phyloP scores from a whole-genome alignment of 2,113 vertebrate genomes.

The Ammospiza caudacuta region DNA sequence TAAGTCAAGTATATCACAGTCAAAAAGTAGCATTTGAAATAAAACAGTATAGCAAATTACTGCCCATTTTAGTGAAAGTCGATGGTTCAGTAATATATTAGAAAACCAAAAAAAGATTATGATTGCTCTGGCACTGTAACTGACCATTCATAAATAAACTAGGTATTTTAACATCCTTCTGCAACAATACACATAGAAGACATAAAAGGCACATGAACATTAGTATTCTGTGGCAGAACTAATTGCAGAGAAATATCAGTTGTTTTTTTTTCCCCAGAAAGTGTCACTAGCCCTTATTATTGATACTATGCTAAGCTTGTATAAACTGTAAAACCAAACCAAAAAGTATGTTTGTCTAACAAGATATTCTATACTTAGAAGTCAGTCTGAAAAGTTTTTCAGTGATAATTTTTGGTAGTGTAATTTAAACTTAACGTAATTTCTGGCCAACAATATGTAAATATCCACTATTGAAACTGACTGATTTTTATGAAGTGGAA shows the following conservation, averaged over 20 bases:
- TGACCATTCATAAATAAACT: background rate
- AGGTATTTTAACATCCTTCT: background rate
- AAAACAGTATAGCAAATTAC: background rate
- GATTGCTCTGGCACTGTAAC: background rate
- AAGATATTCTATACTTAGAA: background rate
- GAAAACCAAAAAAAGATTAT: background rate
- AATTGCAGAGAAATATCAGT: background rate
- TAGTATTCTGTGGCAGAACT: background rate
- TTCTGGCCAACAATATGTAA: background rate
- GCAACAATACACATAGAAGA: background rate
- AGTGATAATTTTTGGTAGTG: background rate
- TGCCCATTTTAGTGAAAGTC: background rate
- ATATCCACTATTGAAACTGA: background rate
- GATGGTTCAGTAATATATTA: background rate
- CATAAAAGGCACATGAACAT: background rate
- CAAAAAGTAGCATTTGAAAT: background rate
- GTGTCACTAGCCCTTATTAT: background rate
- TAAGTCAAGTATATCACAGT: background rate
- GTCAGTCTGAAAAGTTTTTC: background rate
- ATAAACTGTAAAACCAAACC: background rate
- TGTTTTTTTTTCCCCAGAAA: background rate
- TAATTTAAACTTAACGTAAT: background rate
- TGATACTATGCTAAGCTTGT: background rate
- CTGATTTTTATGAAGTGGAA: background rate
- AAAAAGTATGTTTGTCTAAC: background rate